Percentiles rank a stretch among this genome's conserved stretches.
Conservation (phyloP, 2,888 invertebrate species). For the Linyphia triangularis region DNA sequence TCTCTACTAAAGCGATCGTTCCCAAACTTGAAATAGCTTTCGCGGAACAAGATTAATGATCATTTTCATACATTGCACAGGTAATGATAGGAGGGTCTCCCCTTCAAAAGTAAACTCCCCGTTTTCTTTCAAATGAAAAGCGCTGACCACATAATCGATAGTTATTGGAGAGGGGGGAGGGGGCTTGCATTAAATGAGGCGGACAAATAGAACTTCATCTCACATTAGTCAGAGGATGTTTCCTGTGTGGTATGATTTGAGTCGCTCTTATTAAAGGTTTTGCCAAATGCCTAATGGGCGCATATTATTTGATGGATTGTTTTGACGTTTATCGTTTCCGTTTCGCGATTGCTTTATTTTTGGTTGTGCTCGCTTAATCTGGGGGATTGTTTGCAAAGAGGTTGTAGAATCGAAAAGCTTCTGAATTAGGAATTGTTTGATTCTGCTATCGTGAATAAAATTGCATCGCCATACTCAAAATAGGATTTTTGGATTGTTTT, state of each 20-base stretch:
- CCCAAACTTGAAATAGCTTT: not conserved
- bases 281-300: slow-evolving; percentile 23
- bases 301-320: slow-evolving; percentile 7
- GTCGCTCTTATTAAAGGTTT: slow-evolving; percentile 1
- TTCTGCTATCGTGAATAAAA: no score
- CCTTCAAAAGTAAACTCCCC: slow-evolving; percentile 41
- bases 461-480: no score
- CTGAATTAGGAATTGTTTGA: no score
- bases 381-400: no score
- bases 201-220: slow-evolving; percentile 44
- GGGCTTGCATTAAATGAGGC: slow-evolving; percentile 14
- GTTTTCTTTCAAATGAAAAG: slow-evolving; percentile 38
- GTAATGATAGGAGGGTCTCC: slow-evolving; percentile 18
- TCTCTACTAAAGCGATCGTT: not conserved
- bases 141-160: slow-evolving; percentile 22
- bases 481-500: no score
- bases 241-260: not conserved
- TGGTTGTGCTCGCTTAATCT: no score
- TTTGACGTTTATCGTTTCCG: not conserved
- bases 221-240: slow-evolving; percentile 14
- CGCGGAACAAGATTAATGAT: slow-evolving; percentile 31
- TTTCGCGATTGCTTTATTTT: not conserved
- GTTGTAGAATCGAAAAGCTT: no score
- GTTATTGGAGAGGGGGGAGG: no score
- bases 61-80: slow-evolving; percentile 17